These are phyloP conservation scores for Lepidochrysops patricia DNA, from an alignment of 2,888 invertebrate genomes.

Conservation along the genomic window DNA sequence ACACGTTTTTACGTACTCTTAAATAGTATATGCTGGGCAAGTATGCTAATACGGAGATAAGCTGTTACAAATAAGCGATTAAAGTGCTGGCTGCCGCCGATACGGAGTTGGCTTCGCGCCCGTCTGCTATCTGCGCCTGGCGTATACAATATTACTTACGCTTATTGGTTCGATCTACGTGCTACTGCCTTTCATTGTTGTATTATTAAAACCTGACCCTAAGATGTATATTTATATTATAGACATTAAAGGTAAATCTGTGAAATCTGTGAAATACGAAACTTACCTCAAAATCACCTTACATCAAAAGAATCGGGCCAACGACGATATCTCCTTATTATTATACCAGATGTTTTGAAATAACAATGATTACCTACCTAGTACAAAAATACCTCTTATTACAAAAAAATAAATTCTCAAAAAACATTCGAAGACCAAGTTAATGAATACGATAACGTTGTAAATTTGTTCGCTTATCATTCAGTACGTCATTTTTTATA, in stretches of 20 bases:
- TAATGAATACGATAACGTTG: neutral
- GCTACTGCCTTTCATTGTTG: neutral
- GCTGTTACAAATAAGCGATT: conserved; percentile 32
- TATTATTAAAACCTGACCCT: too few species aligned
- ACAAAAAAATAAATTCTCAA: neutral
- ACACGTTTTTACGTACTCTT: neutral
- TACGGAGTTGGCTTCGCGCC: conserved; percentile 32
- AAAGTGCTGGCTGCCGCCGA: conserved; percentile 30
- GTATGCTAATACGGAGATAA: conserved; percentile 30
- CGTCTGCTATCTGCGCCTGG: conserved; percentile 21
- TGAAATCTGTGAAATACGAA: too few species aligned
- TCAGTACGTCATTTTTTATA: neutral
- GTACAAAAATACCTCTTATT: too few species aligned
- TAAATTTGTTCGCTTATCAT: neutral
- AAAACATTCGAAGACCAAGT: neutral
- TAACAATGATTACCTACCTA: too few species aligned
- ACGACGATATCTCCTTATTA: too few species aligned
- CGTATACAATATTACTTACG: conserved; percentile 17
- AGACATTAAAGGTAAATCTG: too few species aligned
- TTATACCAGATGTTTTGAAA: too few species aligned
- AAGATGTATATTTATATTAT: too few species aligned
- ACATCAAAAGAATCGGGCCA: too few species aligned
- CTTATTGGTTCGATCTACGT: conserved; percentile 15
- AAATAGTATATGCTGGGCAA: conserved; percentile 20
- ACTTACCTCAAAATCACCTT: too few species aligned